Evolutionary conservation across 2,888 invertebrate genomes (phyloP).

Genomic region (Augiades crinisus): DNA sequence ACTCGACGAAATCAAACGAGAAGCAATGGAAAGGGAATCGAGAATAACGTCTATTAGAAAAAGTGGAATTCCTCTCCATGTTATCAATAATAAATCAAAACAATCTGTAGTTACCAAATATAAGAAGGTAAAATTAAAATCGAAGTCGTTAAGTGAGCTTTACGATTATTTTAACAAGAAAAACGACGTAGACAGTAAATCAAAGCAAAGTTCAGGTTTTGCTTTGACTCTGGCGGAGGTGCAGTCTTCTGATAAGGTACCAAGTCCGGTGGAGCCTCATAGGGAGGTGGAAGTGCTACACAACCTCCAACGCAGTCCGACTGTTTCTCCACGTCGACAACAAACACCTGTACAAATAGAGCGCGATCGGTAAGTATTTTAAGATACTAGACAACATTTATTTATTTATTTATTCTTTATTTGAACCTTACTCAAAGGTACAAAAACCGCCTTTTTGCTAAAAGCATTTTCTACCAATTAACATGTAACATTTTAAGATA

Average conservation of each 20-base stretch:
- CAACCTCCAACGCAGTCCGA: conserved; percentile 85
- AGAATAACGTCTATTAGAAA: conserved; percentile 47
- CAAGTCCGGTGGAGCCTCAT: conserved; percentile 79
- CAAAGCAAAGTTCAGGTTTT: conserved; percentile 55
- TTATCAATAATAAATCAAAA: conserved; percentile 56
- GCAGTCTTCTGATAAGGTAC: conserved; percentile 61
- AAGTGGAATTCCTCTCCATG: conserved; percentile 69
- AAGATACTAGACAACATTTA: neutral
- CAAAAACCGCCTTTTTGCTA: too few relatives aligned
- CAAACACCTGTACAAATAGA: conserved; percentile 62
- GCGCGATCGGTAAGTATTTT: conserved; percentile 62
- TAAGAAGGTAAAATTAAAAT: conserved; percentile 64
- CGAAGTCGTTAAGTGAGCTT: conserved; percentile 72
- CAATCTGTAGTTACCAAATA: conserved; percentile 40
- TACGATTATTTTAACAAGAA: conserved; percentile 74
- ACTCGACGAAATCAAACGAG: conserved; percentile 61
- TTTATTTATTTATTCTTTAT: too few relatives aligned
- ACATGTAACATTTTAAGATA: too few relatives aligned
- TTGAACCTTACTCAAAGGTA: too few relatives aligned
- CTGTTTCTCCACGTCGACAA: conserved; percentile 75
- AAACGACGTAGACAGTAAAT: conserved; percentile 48
- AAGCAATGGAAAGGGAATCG: conserved; percentile 49
- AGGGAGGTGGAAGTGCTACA: conserved; percentile 85
- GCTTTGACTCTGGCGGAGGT: conserved; percentile 61
- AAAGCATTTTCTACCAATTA: too few relatives aligned